Base-by-base conservation (phyloP, 2,113 vertebrate genomes). In the Hypocryptadius cinnamomeus region DNA sequence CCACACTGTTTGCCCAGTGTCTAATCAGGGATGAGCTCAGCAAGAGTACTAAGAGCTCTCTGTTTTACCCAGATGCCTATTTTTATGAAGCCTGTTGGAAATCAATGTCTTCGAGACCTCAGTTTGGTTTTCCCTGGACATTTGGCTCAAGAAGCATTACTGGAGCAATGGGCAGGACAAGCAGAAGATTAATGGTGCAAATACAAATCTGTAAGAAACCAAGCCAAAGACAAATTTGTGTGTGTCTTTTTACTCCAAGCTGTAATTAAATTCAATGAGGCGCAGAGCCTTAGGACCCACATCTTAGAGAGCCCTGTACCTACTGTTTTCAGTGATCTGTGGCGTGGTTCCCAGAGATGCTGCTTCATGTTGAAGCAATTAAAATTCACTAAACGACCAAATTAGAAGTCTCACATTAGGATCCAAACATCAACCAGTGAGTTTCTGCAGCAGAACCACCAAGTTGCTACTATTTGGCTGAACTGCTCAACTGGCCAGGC, bases 221-320 rank as follows among this genome's bases (percentile, higher is more conserved):
- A 89, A 86, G 40, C 65, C 69, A 74, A 79, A 59, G 35, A 4
- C 31, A 37, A 87, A 71, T 79, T 39, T 51, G 12, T 82, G 31
- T 40, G 24, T 70, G 47, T 18, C 35, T 64, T 79, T 81, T 90
- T 69, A 63, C 37, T 78, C 40, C 57, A 87, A 76, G 73, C 53
- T 65, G 19, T 79, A 83, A 92, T 89, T 92, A 95, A 91, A 92
- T 64, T 85, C 87, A 93, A 56, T 25, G 87, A 87, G 73, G 57
- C 1, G 0, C 70, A 69, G 89, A 85, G 57, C 40, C 56, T 78
- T 47, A 71, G 51, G 60, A 88, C 17, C 56, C 85, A 88, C 59
- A 77, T 79, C 44, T 90, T 86, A 82, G 88, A 92, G 69, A 56
- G 0, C 8, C 22, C 31, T 80, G n/a, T 48, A 87, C 45, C 45